Conservation (phyloP, 92 coral and sea anemone species). For the Plumapathes pennacea region DNA sequence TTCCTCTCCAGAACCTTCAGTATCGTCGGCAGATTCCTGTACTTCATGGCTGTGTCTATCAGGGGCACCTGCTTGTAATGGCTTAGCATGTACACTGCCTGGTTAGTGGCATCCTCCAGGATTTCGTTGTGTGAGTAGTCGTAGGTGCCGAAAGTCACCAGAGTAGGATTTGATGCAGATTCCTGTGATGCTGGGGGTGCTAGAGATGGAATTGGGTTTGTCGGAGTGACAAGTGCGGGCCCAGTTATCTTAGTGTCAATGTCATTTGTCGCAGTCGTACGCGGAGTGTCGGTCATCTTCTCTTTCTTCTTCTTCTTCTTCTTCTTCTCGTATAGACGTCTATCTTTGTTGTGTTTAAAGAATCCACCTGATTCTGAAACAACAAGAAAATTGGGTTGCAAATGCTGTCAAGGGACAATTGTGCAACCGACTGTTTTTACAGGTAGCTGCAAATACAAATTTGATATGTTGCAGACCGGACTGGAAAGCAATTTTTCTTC, state of each 20-base stretch:
- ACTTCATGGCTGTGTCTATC: constrained; percentile 65
- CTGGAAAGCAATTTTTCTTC: too few relatives aligned
- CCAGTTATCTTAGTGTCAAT: background rate
- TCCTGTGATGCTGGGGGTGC: background rate
- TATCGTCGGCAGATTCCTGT: constrained; percentile 42
- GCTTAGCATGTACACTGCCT: constrained; percentile 49
- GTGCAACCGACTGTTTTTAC: too few relatives aligned
- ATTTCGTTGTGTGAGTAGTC: constrained; percentile 51
- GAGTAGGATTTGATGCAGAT: constrained; percentile 6
- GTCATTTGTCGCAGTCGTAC: constrained; percentile 1
- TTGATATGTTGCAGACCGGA: too few relatives aligned
- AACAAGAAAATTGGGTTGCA: too few relatives aligned
- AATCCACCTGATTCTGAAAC: background rate
- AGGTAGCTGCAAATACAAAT: too few relatives aligned
- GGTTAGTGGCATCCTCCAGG: constrained; percentile 49
- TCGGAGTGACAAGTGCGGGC: background rate
- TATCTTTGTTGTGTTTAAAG: too few relatives aligned
- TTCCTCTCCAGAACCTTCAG: constrained; percentile 38
- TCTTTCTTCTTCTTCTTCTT: background rate
- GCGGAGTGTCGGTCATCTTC: constrained; percentile 1
- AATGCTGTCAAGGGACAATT: too few relatives aligned
- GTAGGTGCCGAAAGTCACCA: constrained; percentile 48
- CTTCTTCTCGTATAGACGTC: background rate
- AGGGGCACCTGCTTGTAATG: constrained; percentile 29
- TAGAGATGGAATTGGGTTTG: too few relatives aligned